phyloP scores from a whole-genome alignment of 92 coral and sea anemone species.

The Plumapathes pennacea region DNA sequence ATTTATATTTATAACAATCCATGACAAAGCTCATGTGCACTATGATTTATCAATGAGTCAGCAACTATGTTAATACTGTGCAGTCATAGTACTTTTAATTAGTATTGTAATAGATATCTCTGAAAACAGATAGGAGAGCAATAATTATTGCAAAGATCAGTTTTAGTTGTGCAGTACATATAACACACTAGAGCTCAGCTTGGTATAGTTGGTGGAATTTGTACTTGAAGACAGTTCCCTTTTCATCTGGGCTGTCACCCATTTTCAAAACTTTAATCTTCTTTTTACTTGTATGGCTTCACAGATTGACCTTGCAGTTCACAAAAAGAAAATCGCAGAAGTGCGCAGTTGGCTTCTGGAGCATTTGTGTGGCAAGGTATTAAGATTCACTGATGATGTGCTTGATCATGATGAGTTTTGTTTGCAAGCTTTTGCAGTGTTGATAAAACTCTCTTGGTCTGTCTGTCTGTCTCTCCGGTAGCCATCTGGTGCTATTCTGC shows the following conservation, averaged over 20 bases:
- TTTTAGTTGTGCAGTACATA: too few relatives aligned
- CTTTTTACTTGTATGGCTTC: neutral
- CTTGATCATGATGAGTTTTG: too few relatives aligned
- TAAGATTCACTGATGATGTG: neutral
- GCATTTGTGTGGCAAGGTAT: conserved; percentile 72
- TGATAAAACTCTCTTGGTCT: neutral
- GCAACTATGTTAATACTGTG: too few relatives aligned
- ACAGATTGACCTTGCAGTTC: conserved; percentile 92
- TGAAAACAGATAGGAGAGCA: too few relatives aligned
- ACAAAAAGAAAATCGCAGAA: conserved; percentile 93
- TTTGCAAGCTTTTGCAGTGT: too few relatives aligned
- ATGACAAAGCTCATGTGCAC: neutral
- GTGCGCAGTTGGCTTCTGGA: conserved; percentile 91
- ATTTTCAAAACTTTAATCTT: neutral
- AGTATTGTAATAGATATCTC: too few relatives aligned
- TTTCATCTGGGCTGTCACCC: neutral
- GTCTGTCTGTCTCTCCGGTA: neutral
- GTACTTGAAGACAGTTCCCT: neutral
- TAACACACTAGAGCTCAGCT: too few relatives aligned
- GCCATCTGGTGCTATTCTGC: conserved; percentile 60
- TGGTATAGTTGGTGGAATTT: too few relatives aligned
- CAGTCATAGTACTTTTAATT: too few relatives aligned
- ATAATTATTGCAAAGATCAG: too few relatives aligned
- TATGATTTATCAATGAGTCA: too few relatives aligned
- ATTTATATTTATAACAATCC: neutral